Evolutionary conservation across 2,797 vertebrate genomes (phyloP).

Genomic region (Xyrichtys novacula): DNA sequence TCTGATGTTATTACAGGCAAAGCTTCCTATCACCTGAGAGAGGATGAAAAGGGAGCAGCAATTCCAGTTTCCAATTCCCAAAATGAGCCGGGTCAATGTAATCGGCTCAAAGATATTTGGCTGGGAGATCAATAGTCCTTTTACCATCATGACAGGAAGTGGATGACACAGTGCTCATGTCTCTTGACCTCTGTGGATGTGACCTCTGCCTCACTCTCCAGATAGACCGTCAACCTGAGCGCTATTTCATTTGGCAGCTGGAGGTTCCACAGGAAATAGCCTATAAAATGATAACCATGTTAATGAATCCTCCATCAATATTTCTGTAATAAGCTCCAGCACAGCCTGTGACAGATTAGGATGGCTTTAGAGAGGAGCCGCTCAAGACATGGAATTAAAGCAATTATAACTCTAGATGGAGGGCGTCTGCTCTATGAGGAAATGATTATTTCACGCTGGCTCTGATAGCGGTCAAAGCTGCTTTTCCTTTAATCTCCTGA

Average conservation of each 20-base stretch:
- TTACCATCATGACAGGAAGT: constrained; percentile 16
- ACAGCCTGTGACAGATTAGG: constrained; percentile 16
- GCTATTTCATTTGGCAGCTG: constrained; percentile 27
- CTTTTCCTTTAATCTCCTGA: constrained; percentile 6
- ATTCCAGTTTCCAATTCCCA: constrained; percentile 47
- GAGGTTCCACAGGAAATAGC: not conserved
- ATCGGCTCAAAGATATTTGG: constrained; percentile 40
- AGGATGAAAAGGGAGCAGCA: constrained; percentile 21
- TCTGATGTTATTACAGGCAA: constrained; percentile 18
- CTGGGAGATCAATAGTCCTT: constrained; percentile 51
- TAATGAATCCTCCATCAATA: constrained; percentile 45
- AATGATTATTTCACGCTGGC: constrained; percentile 17
- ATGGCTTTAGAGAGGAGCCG: constrained; percentile 19
- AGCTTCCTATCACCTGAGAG: constrained; percentile 23
- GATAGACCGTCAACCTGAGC: not conserved
- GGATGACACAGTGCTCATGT: constrained; percentile 18
- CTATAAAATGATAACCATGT: constrained; percentile 27
- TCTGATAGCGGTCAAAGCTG: constrained; percentile 19
- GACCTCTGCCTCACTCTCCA: constrained; percentile 38
- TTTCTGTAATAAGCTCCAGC: constrained; percentile 20
- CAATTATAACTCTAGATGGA: constrained; percentile 35
- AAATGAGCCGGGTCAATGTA: constrained; percentile 43
- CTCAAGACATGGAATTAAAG: constrained; percentile 30
- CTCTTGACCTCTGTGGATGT: constrained; percentile 44
- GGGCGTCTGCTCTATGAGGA: constrained; percentile 11